Base-by-base conservation (phyloP, 2,797 vertebrate species). In the Synanceia verrucosa region DNA sequence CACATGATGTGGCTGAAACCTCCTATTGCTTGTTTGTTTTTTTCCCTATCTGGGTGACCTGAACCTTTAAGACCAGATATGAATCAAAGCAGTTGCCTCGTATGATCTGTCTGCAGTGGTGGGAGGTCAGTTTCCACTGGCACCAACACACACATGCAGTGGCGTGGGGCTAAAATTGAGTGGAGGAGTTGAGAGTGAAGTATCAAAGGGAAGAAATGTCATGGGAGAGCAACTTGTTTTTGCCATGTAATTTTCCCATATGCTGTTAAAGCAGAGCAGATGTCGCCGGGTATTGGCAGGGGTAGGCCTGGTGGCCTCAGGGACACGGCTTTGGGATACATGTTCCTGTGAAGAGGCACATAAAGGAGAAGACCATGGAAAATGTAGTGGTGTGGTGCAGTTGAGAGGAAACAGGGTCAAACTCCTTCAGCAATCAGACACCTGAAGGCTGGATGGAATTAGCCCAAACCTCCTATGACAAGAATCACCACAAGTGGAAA, bases 151-250 rank as follows among this genome's bases (percentile, higher is more conserved):
- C 50, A 65, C 59, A 75, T 2, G 65, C 23, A 71, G 70, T 21
- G 51, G 70, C 79, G 71, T 56, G 41, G 62, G 60, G 70, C 82
- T 89, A 82, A 88, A 88, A 88, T 71, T 79, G 81, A 82, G 83
- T 81, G 57, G 59, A 39, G 46, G 55, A 83, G 67, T 68, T 79
- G 65, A 75, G 78, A 87, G 74, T 61, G 48, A 91, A 74, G 73
- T 89, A 89, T 91, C 78, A 91, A 89, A 90, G 67, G 59, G 52
- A 66, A 73, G 74, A 87, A 89, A 84, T 85, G 76, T 79, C 80
- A 78, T 60, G 76, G 80, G 87, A 83, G 75, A 78, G 78, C 76
- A 77, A 75, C 76, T 83, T 85, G 75, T 86, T 84, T 81, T 86
- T 70, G 75, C 80, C 77, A 70, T 85, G 70, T 87, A 65, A 79